Conservation (phyloP, 2,113 vertebrate species). For the Siniperca knerii region DNA sequence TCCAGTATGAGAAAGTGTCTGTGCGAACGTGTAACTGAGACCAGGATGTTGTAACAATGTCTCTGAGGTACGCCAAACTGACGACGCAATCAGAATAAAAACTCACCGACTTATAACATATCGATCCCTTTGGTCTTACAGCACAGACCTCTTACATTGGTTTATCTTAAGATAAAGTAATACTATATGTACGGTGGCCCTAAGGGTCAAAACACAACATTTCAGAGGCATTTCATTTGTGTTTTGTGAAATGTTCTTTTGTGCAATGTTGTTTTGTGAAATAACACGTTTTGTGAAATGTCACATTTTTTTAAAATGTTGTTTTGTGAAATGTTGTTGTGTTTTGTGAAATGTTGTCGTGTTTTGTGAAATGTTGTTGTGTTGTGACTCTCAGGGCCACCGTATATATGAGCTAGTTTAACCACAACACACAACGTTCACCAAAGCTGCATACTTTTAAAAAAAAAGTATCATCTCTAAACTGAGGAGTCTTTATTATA, state of each 20-base stretch:
- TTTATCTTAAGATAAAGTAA: background rate
- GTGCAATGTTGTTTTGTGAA: too few species aligned
- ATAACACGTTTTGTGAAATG: too few species aligned
- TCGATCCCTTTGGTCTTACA: background rate
- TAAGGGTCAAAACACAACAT: too few species aligned
- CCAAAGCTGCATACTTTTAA: background rate
- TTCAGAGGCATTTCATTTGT: too few species aligned
- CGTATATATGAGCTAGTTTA: background rate
- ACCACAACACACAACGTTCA: background rate
- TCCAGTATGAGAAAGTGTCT: conserved; percentile 35
- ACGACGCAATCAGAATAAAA: background rate
- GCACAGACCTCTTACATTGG: background rate
- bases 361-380: too few species aligned
- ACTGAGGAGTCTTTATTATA: background rate
- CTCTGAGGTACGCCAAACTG: background rate
- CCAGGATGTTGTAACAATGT: background rate
- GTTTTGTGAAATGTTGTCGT: too few species aligned
- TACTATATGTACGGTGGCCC: too few species aligned
- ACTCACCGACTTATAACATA: background rate
- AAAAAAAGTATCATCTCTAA: background rate
- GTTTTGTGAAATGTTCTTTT: too few species aligned
- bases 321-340: too few species aligned
- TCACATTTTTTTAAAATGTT: too few species aligned
- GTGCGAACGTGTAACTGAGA: conserved; percentile 59
- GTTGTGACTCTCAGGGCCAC: too few species aligned